Base-by-base conservation (phyloP, 2,797 vertebrate species). In the Nyctibius grandis region DNA sequence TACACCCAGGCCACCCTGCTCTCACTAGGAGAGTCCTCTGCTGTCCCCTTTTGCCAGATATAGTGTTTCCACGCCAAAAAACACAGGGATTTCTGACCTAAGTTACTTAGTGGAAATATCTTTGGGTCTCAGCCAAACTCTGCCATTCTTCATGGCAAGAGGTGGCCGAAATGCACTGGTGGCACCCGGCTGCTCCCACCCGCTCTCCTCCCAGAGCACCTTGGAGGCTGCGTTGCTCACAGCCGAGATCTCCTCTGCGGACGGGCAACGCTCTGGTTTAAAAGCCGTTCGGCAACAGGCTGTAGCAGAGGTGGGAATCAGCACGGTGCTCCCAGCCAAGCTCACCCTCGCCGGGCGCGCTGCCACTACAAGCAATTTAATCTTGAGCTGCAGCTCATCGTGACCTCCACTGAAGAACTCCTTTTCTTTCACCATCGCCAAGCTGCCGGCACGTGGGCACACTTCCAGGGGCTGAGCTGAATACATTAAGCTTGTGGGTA, bases 341-440 rank as follows among this genome's bases (percentile, higher is more conserved):
- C 83, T 95, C 56, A 1, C 89, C 91, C 90, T 88, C 3, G 0
- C 91, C 1, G 40, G 96, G 96, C 91, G 31, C 0, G 0, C 70
- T 92, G 96, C 95, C 97, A 97, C 56, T n/a, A 80, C 70, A 83
- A 91, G 94, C 91, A 93, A 97, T 92, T 96, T 94, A 96, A 90
- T 95, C 95, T 88, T n/a, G 82, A 92, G 95, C 91, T 84, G 94
- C 59, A 78, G 89, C 93, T 96, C 93, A 89, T 95, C 48, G 4
- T 94, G 93, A 96, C 95, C 96, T 95, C 89, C 56, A 6, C 85
- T 50, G 85, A 93, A 96, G 91, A 94, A 48, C 70, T 89, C 72
- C 65, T 95, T 95, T 94, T 81, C 92, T 96, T 94, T 88, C 90
- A 74, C 51, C 61, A 47, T 82, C 2, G 50, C 93, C 91, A 72